Evolutionary conservation across 2,113 vertebrate species (phyloP).

Genomic region (Nyctereutes procyonoides): DNA sequence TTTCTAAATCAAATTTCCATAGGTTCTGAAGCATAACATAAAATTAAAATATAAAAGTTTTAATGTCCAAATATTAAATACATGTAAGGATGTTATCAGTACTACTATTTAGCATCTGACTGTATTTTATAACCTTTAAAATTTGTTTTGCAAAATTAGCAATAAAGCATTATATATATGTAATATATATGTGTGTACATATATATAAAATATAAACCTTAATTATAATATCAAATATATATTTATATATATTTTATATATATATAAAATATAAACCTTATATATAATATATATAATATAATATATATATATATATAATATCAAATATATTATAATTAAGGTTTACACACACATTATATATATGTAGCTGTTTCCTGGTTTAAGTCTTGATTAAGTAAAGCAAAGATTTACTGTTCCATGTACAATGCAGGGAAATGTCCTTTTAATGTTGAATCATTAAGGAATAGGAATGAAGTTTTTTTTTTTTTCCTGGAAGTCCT

Average conservation of each 20-base stretch:
- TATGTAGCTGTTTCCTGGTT: background rate
- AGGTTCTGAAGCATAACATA: background rate
- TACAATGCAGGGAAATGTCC: background rate
- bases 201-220: no score
- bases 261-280: no score
- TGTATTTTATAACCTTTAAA: background rate
- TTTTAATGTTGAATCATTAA: constrained; percentile 11
- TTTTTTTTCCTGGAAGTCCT: background rate
- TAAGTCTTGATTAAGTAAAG: background rate
- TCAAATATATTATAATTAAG: no score
- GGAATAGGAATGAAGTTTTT: background rate
- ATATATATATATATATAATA: no score
- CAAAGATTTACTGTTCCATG: background rate
- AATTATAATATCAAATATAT: no score
- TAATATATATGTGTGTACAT: no score
- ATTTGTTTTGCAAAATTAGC: background rate
- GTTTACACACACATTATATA: background rate
- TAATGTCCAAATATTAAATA: background rate
- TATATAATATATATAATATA: no score
- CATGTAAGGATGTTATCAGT: background rate
- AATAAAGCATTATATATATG: background rate
- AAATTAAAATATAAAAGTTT: background rate
- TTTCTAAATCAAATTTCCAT: background rate
- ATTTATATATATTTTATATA: no score
- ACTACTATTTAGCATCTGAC: background rate